Evolutionary conservation across 1,140 invertebrate species (phyloP).

Genomic region (Aporrectodea caliginosa): DNA sequence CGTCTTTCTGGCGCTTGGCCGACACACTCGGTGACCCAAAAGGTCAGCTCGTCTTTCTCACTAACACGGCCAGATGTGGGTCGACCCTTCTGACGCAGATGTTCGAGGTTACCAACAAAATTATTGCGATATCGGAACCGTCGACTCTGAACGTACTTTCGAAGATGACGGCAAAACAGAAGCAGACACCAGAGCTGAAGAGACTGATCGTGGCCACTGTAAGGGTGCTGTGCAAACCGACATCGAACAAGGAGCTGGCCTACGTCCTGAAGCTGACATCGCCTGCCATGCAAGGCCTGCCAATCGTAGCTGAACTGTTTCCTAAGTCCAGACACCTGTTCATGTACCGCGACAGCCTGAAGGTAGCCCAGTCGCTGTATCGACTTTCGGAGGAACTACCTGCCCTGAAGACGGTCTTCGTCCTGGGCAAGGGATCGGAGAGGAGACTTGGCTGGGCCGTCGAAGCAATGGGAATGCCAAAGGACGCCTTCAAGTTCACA

Average conservation of each 20-base stretch:
- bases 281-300: neutral
- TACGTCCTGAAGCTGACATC: constrained; percentile 8
- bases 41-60: constrained; percentile 21
- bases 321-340: constrained; percentile 12
- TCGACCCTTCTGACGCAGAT: constrained; percentile 25
- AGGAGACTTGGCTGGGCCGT: neutral
- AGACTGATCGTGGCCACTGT: neutral
- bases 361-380: constrained; percentile 17
- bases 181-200: neutral
- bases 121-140: constrained; percentile 18
- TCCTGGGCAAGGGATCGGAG: constrained; percentile 1
- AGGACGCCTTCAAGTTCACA: constrained; percentile 7
- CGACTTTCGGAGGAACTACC: constrained; percentile 9
- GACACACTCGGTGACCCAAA: constrained; percentile 26
- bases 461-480: neutral
- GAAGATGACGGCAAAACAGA: neutral
- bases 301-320: constrained; percentile 6
- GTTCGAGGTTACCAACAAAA: constrained; percentile 21
- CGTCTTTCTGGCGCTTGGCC: constrained; percentile 13
- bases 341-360: constrained; percentile 22
- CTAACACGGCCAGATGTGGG: constrained; percentile 28
- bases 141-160: neutral
- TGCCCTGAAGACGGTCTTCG: neutral
- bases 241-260: neutral
- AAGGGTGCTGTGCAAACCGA: constrained; percentile 25